Evolutionary conservation across 2,797 vertebrate genomes (phyloP).

Genomic region (Gambelia wislizenii): DNA sequence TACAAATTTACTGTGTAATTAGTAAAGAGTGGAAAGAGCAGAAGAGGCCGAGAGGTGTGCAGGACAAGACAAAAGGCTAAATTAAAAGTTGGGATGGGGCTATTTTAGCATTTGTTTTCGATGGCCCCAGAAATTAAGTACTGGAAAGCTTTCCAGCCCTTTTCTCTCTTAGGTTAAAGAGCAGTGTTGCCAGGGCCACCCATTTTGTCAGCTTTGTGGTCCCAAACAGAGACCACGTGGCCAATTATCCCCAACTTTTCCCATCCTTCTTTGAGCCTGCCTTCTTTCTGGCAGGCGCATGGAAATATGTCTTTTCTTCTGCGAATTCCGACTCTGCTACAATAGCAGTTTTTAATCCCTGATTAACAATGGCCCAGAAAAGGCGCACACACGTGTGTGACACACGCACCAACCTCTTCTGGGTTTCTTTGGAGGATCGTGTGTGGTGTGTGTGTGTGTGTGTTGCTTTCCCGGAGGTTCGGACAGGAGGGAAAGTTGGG

Average conservation of each 20-base stretch:
- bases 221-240: background rate
- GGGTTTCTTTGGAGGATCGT: background rate
- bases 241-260: background rate
- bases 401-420: background rate
- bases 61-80: too few species aligned
- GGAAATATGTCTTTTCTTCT: background rate
- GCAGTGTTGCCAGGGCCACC: background rate
- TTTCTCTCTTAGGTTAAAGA: background rate
- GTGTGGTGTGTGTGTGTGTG: background rate
- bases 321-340: constrained; percentile 8
- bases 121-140: too few species aligned
- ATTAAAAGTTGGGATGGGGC: background rate
- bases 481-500: background rate
- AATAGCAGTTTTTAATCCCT: constrained; percentile 42
- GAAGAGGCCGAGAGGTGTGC: too few species aligned
- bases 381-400: background rate
- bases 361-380: constrained; percentile 33
- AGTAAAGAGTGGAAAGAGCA: background rate
- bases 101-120: background rate
- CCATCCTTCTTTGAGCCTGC: background rate
- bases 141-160: background rate
- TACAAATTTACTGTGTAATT: background rate
- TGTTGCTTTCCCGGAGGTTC: too few species aligned
- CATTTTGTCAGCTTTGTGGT: background rate
- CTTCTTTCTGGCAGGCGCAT: background rate